These are phyloP conservation scores for Aleiodes testaceus DNA, from an alignment of 2,888 invertebrate genomes.

Conservation along the genomic window DNA sequence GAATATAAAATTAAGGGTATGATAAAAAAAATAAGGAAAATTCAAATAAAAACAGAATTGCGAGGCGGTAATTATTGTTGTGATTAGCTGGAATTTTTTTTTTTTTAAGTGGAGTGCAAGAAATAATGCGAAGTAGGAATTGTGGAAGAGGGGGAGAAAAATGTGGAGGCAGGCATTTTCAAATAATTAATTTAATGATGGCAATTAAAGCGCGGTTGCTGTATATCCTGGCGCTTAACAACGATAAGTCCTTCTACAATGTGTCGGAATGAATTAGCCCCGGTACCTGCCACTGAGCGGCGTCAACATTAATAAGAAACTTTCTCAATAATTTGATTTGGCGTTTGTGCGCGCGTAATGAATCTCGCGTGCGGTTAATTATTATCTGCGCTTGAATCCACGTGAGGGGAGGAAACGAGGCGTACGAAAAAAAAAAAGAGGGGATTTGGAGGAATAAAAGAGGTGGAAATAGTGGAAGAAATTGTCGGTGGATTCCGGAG, in stretches of 20 bases:
- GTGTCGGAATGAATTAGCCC: slow-evolving; percentile 35
- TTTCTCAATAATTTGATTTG: slow-evolving; percentile 52
- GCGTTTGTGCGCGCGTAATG: slow-evolving; percentile 45
- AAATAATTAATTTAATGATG: slow-evolving; percentile 47
- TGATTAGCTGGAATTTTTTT: slow-evolving; percentile 9
- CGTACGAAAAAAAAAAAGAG: no score
- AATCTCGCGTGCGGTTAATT: slow-evolving; percentile 50
- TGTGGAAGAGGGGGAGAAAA: no score
- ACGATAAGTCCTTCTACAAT: slow-evolving; percentile 30
- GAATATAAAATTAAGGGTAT: slow-evolving; percentile 5
- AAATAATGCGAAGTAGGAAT: no score
- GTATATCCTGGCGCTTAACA: slow-evolving; percentile 14
- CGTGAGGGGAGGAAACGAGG: slow-evolving; percentile 11
- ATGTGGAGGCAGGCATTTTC: slow-evolving; percentile 13
- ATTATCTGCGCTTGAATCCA: slow-evolving; percentile 47
- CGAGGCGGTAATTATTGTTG: slow-evolving; percentile 9
- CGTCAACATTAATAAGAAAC: slow-evolving; percentile 47
- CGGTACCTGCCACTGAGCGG: slow-evolving; percentile 16
- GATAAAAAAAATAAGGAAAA: neutral
- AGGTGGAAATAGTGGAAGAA: neutral
- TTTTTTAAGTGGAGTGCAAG: no score
- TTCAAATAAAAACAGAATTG: neutral
- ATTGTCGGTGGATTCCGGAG: neutral
- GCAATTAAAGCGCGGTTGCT: slow-evolving; percentile 39
- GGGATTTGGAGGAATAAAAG: neutral